phyloP scores from a whole-genome alignment of 2,113 vertebrate species.

The Aplodontia rufa region DNA sequence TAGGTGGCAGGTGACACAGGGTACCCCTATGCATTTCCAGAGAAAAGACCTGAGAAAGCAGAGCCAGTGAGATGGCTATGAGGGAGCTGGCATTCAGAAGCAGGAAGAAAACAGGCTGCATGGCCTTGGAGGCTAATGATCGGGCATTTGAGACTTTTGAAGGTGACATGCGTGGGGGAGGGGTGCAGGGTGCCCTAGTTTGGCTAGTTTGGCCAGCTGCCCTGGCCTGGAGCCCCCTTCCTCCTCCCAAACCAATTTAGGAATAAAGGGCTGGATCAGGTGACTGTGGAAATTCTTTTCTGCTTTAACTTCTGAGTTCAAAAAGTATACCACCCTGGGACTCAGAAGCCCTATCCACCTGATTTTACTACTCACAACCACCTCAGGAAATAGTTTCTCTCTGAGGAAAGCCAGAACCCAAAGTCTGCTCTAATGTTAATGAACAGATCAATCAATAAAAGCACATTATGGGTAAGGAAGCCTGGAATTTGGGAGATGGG shows the following conservation, averaged over 20 bases:
- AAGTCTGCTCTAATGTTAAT: not conserved
- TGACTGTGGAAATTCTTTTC: constrained; percentile 50
- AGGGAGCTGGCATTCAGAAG: constrained; percentile 7
- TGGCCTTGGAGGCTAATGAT: constrained; percentile 1
- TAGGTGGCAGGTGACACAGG: not conserved
- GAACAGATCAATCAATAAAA: not conserved
- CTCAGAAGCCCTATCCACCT: not conserved
- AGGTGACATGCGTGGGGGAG: not conserved
- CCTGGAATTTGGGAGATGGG: not conserved
- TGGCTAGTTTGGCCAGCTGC: constrained; percentile 26
- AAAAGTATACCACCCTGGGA: not conserved
- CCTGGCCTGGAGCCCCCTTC: constrained; percentile 22
- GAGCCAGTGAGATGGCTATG: not conserved
- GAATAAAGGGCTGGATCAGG: constrained; percentile 29
- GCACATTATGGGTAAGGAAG: not conserved
- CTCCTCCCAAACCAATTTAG: not conserved
- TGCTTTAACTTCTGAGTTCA: constrained; percentile 46
- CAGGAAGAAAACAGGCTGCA: constrained; percentile 27
- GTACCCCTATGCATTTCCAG: not conserved
- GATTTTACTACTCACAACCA: not conserved
- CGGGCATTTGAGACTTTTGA: not conserved
- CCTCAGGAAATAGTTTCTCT: constrained; percentile 1
- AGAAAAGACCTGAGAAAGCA: not conserved
- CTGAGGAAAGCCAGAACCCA: not conserved
- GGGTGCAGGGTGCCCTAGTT: not conserved